Percentiles rank a stretch among this genome's conserved stretches.
Conservation (phyloP, 2,888 invertebrate genomes). For the Chrysopilus asiliformis region DNA sequence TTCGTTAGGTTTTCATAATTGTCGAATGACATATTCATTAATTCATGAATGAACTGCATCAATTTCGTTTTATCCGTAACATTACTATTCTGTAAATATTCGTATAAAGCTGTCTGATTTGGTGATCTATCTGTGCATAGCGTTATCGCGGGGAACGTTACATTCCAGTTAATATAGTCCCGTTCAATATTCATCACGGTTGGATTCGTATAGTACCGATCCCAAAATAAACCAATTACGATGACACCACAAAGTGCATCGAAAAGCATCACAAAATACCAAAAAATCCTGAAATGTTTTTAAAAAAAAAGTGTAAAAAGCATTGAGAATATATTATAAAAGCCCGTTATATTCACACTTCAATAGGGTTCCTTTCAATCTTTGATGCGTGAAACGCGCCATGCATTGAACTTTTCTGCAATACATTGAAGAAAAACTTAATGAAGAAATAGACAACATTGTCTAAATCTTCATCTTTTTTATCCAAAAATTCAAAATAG, state of each 20-base stretch:
- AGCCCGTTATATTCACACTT: constrained; percentile 12
- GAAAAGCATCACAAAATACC: constrained; percentile 6
- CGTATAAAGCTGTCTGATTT: constrained; percentile 14
- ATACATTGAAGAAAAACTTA: constrained; percentile 6
- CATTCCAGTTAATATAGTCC: constrained; percentile 16
- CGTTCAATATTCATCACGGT: constrained; percentile 14
- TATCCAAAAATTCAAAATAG: no score
- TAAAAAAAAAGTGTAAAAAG: background rate
- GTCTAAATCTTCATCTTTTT: no score
- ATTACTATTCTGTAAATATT: constrained; percentile 10
- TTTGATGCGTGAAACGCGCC: constrained; percentile 9
- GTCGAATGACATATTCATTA: constrained; percentile 10
- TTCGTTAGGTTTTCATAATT: constrained; percentile 4
- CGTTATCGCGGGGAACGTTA: constrained; percentile 16
- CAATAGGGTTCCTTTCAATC: constrained; percentile 8
- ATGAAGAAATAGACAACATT: constrained; percentile 5
- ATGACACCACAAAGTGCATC: constrained; percentile 3
- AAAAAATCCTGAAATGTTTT: constrained; percentile 10
- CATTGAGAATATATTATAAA: background rate
- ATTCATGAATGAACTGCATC: constrained; percentile 4
- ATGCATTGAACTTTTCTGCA: constrained; percentile 10
- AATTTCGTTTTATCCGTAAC: constrained; percentile 7
- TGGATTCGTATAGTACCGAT: constrained; percentile 13
- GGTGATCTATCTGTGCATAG: constrained; percentile 13
- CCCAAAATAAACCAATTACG: constrained; percentile 10